Evolutionary conservation across 2,888 invertebrate species (phyloP).

Genomic region (Elegia similella): DNA sequence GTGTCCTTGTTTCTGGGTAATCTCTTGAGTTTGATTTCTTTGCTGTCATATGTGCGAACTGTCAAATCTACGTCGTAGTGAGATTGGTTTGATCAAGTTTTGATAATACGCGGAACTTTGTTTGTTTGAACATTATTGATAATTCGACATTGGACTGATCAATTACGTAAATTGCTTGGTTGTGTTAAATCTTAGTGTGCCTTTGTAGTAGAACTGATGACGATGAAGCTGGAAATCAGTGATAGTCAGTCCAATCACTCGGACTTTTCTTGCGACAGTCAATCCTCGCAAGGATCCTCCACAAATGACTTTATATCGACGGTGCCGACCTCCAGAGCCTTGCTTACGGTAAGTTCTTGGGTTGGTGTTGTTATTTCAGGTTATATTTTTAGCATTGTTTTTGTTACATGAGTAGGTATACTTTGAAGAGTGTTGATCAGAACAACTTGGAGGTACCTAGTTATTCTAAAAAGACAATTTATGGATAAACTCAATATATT

Average conservation of each 20-base stretch:
- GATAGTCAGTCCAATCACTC: slow-evolving; percentile 83
- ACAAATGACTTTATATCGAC: slow-evolving; percentile 71
- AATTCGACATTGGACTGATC: slow-evolving; percentile 26
- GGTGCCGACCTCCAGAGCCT: slow-evolving; percentile 58
- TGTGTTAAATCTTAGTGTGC: slow-evolving; percentile 19
- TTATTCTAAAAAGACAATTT: no score
- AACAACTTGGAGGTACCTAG: neutral
- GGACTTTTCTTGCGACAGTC: slow-evolving; percentile 83
- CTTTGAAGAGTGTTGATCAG: neutral
- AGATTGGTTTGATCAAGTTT: slow-evolving; percentile 28
- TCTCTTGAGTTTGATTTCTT: slow-evolving; percentile 55
- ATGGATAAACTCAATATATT: no score
- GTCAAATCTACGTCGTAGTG: slow-evolving; percentile 55
- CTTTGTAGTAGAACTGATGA: slow-evolving; percentile 56
- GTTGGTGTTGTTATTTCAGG: neutral
- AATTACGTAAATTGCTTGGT: slow-evolving; percentile 48
- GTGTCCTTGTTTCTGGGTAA: slow-evolving; percentile 57
- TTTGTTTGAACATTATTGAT: slow-evolving; percentile 37
- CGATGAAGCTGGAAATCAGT: slow-evolving; percentile 83
- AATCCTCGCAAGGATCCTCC: slow-evolving; percentile 81
- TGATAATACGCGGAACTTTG: slow-evolving; percentile 44
- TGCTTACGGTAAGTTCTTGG: slow-evolving; percentile 65
- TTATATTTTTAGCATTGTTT: neutral
- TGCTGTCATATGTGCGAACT: slow-evolving; percentile 59
- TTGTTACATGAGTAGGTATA: neutral